A percentile compares a stretch with the other conserved stretches of the same genome.
Evolutionary conservation across 2,888 invertebrate species (phyloP).

Genomic region (Nephrotoma guestfalica): DNA sequence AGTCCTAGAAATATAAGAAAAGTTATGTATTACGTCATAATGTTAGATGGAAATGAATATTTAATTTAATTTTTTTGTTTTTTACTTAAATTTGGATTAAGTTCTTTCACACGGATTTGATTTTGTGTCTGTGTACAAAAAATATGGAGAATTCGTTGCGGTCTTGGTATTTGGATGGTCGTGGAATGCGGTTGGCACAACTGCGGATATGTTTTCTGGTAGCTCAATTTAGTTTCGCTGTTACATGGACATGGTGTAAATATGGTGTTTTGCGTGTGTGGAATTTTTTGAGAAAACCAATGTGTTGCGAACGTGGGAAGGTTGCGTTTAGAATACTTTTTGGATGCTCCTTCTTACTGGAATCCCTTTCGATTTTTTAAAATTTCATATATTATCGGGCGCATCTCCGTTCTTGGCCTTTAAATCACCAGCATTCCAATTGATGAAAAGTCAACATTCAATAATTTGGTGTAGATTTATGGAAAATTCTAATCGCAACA

Average conservation of each 20-base stretch:
- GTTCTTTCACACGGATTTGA: not conserved
- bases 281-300: too few species aligned
- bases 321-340: too few species aligned
- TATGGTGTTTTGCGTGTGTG: too few species aligned
- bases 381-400: too few species aligned
- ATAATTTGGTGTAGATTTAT: too few species aligned
- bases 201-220: not conserved
- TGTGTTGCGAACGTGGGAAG: too few species aligned
- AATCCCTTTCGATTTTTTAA: too few species aligned
- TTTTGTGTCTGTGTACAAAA: not conserved
- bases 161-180: not conserved
- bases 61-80: not conserved
- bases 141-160: not conserved
- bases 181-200: not conserved
- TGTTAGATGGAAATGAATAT: not conserved
- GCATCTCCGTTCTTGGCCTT: too few species aligned
- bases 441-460: too few species aligned
- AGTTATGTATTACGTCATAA: not conserved
- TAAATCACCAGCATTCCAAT: too few species aligned
- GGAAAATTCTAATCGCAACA: too few species aligned
- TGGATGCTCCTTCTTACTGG: too few species aligned
- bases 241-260: not conserved
- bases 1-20: not conserved
- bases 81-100: not conserved
- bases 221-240: not conserved